Percentiles rank a stretch among this genome's conserved stretches.
Conservation (phyloP, 2,113 vertebrate genomes). For the Delphinus delphis region DNA sequence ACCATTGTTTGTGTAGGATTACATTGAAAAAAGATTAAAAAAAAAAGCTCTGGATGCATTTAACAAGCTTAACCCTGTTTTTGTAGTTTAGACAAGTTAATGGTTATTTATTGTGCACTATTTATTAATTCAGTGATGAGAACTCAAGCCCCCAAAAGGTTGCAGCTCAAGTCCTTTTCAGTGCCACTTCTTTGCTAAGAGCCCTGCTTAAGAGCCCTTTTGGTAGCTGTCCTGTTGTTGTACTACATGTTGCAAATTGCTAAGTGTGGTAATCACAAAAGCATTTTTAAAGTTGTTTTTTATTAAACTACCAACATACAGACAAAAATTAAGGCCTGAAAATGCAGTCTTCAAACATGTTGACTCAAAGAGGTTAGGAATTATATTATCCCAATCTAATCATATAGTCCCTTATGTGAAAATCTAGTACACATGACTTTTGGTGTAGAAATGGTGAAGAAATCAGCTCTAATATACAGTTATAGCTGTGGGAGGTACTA, state of each 20-base stretch:
- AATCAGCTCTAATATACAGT: not conserved
- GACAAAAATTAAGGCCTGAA: not conserved
- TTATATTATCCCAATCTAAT: not conserved
- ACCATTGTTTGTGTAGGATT: conserved; percentile 72
- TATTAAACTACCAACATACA: not conserved
- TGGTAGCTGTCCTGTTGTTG: conserved; percentile 80
- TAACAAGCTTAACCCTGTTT: conserved; percentile 52
- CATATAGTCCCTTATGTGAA: not conserved
- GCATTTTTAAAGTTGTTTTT: conserved; percentile 64
- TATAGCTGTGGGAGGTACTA: not conserved
- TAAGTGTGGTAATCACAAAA: conserved; percentile 82
- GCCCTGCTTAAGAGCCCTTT: conserved; percentile 78
- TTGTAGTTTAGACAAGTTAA: conserved; percentile 56
- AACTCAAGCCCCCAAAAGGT: conserved; percentile 38
- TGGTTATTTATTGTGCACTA: conserved; percentile 39
- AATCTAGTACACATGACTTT: not conserved
- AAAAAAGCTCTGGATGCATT: conserved; percentile 31
- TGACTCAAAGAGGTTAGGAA: not conserved
- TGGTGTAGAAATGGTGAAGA: not conserved
- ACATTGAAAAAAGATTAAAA: not conserved
- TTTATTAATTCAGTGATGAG: conserved; percentile 54
- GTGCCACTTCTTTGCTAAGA: conserved; percentile 78
- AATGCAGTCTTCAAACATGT: not conserved
- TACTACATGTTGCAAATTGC: conserved; percentile 82
- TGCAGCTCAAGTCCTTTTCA: conserved; percentile 51